These are phyloP conservation scores for Acrossocheilus fasciatus DNA, from an alignment of 2,797 vertebrate genomes.

Conservation along the genomic window DNA sequence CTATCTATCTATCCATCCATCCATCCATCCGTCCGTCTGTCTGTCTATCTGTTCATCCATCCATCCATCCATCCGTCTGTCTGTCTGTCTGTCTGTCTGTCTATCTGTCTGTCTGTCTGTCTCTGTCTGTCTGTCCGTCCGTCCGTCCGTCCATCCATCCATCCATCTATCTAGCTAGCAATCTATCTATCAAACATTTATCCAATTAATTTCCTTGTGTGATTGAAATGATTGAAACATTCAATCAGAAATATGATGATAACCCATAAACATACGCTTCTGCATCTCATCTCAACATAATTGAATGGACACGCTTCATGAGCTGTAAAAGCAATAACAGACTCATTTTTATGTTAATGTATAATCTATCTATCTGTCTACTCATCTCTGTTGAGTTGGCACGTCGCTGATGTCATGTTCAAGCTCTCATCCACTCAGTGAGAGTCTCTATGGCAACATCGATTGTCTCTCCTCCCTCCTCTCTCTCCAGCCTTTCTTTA, in stretches of 20 bases:
- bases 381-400: conserved; percentile 20
- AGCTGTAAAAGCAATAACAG: background rate
- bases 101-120: no score
- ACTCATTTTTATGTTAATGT: background rate
- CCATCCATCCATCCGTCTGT: no score
- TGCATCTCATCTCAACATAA: background rate
- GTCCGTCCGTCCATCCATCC: background rate
- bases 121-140: no score
- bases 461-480: conserved; percentile 58
- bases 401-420: conserved; percentile 60
- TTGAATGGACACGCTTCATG: background rate
- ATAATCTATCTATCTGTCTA: background rate
- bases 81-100: no score
- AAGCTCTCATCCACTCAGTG: conserved; percentile 52
- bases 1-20: no score
- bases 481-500: conserved; percentile 54
- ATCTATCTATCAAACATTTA: background rate
- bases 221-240: background rate
- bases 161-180: background rate
- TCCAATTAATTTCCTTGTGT: background rate
- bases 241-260: background rate
- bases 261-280: background rate
- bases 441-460: conserved; percentile 76
- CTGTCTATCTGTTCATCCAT: no score
- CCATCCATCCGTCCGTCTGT: no score